Evolutionary conservation across 2,888 invertebrate species (phyloP), one percentile per base, ranked within the genome.

Genomic region (Diabrotica balteata): DNA sequence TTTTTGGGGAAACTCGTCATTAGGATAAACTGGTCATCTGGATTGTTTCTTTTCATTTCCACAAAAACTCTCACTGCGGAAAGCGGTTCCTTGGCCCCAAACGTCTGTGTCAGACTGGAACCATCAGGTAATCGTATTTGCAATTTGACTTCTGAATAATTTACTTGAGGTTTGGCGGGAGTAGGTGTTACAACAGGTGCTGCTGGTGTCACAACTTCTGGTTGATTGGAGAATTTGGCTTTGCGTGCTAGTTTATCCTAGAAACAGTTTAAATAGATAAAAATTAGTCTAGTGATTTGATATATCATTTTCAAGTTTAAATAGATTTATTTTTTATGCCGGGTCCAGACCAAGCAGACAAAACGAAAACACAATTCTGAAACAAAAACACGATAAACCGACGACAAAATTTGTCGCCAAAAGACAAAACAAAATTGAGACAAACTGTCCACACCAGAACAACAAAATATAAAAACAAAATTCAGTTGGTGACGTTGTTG

Each of bases 1-100:
- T 93, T 95, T 79, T 90, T 91, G 7, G 98, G 97, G 85, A 96
- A 98, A 79, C 90, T 91, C 4, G 96, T 97, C 92, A 97, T 95
- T 75, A 98, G 85, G 63, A 90, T 90, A 84, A 97, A 96, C 43
- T 75, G 72, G 54, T 85, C 87, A 0, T 86, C 85, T 8, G 88
- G 88, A 77, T 93, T 92, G 52, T 90, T 90, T 61, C 94, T 88
- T 78, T 97, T 92, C 86, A 96, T 88, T 86, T 95, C 91, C 59
- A 98, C 88, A 84, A 90, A 98, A 51, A 97, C 84, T 80, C 96
- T 89, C 45, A 98, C 97, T 8, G 97, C 95, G 0, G 96, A 92
- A 8, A 98, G 86, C 69, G 93, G 92, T 80, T 98, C 98, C 80
- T 93, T 94, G 17, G 92, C 91, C 8, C 92, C 91, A 81, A 96